These are phyloP conservation scores for Leptopilina myrica DNA, from an alignment of 2,888 invertebrate species.

Conservation along the genomic window DNA sequence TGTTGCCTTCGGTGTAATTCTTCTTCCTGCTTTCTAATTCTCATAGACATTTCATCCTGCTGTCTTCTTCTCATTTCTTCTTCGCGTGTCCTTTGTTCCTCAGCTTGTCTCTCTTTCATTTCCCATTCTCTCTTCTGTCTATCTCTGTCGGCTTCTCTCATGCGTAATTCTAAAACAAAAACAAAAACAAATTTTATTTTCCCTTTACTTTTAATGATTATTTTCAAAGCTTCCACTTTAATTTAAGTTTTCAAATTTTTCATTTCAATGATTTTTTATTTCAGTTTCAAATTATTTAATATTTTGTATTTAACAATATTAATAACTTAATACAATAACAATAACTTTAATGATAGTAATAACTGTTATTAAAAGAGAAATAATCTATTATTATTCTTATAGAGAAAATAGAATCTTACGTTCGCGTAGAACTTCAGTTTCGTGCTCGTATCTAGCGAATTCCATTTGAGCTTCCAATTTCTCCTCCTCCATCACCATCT, in stretches of 20 bases:
- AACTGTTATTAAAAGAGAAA: no score
- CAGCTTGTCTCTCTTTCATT: conserved; percentile 88
- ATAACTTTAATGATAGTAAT: no score
- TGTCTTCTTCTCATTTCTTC: conserved; percentile 83
- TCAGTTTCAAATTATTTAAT: no score
- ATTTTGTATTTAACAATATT: no score
- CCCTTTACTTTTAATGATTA: no score
- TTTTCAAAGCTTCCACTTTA: no score
- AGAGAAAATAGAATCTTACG: conserved; percentile 77
- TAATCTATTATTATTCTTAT: no score
- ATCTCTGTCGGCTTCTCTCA: conserved; percentile 91
- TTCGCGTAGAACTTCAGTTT: conserved; percentile 95
- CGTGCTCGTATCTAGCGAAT: conserved; percentile 96
- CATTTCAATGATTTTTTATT: no score
- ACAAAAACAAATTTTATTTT: no score
- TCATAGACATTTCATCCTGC: conserved; percentile 86
- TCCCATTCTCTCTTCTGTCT: conserved; percentile 91
- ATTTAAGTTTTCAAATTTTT: no score
- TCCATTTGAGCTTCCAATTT: conserved; percentile 98
- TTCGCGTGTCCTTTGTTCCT: conserved; percentile 86
- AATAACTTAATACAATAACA: no score
- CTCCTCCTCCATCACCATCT: conserved; percentile 93
- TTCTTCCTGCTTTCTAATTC: conserved; percentile 90
- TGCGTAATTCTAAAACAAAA: conserved; percentile 81
- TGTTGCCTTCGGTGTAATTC: conserved; percentile 91